phyloP scores from a whole-genome alignment of 2,888 invertebrate species.

The Lasioglossum villosulum region DNA sequence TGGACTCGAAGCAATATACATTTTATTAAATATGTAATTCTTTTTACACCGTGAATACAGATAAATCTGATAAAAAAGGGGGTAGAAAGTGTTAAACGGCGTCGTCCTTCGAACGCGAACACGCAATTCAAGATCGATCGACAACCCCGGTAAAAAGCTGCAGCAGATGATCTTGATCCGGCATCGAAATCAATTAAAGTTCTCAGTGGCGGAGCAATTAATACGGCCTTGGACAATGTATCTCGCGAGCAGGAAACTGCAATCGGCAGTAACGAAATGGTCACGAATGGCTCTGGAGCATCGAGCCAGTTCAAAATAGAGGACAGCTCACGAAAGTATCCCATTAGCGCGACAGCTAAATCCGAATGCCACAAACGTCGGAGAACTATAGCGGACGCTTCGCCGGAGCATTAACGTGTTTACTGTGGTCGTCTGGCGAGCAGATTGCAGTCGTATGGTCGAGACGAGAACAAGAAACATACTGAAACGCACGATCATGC shows the following conservation, averaged over 20 bases:
- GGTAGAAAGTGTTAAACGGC: too few species aligned
- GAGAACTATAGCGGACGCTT: background rate
- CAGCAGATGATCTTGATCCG: background rate
- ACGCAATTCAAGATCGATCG: background rate
- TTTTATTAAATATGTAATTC: too few species aligned
- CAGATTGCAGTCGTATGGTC: background rate
- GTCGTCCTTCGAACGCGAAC: background rate
- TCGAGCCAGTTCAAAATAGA: background rate
- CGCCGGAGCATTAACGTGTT: background rate
- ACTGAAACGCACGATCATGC: background rate
- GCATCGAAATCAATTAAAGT: background rate
- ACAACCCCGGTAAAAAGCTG: background rate
- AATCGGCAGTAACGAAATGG: background rate
- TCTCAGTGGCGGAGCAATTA: background rate
- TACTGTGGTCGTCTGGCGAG: background rate
- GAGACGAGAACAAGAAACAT: background rate
- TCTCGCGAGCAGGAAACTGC: slow-evolving; percentile 1
- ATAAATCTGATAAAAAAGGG: too few species aligned
- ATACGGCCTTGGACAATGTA: slow-evolving; percentile 1
- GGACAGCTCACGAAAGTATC: slow-evolving; percentile 2
- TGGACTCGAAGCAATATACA: too few species aligned
- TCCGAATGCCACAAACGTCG: background rate
- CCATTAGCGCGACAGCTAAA: slow-evolving; percentile 1
- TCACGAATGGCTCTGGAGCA: background rate
- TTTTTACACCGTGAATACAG: too few species aligned